These are phyloP conservation scores for Cinclus mexicanus DNA, from an alignment of 2,113 vertebrate genomes.

Conservation along the genomic window DNA sequence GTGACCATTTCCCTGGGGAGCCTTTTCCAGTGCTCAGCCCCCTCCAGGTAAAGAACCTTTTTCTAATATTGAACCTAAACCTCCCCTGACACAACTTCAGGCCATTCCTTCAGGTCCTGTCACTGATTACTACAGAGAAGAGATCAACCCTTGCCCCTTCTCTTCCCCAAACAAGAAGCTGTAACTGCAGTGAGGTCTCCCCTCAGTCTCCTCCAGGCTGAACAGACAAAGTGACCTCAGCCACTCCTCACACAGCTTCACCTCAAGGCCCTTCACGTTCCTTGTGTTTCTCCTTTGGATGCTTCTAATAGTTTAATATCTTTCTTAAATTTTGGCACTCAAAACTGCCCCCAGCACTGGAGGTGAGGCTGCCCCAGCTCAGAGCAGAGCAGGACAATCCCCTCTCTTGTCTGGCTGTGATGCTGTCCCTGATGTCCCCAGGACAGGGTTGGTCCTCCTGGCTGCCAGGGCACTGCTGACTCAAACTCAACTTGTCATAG, in stretches of 20 bases:
- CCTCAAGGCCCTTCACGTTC: not conserved
- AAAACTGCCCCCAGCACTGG: not conserved
- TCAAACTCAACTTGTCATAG: too few species aligned
- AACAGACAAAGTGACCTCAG: not conserved
- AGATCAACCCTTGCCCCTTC: not conserved
- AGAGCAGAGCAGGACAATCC: not conserved
- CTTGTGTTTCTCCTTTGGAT: rapidly evolving
- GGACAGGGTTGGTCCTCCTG: too few species aligned
- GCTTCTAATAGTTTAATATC: not conserved
- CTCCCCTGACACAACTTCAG: not conserved
- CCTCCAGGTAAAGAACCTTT: not conserved
- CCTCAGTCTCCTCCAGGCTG: not conserved
- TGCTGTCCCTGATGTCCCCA: too few species aligned
- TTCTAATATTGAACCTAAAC: not conserved
- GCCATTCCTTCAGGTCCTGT: rapidly evolving
- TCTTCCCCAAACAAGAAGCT: not conserved
- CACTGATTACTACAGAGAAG: too few species aligned
- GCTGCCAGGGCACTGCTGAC: too few species aligned
- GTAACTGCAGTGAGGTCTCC: too few species aligned
- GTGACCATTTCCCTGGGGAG: too few species aligned
- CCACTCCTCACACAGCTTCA: rapidly evolving
- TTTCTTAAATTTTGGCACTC: not conserved
- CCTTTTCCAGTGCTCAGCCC: not conserved
- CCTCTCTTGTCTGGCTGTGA: too few species aligned
- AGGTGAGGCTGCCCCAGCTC: not conserved